Evolutionary conservation across 2,888 invertebrate species (phyloP).

Genomic region (Clistopyga incitator): DNA sequence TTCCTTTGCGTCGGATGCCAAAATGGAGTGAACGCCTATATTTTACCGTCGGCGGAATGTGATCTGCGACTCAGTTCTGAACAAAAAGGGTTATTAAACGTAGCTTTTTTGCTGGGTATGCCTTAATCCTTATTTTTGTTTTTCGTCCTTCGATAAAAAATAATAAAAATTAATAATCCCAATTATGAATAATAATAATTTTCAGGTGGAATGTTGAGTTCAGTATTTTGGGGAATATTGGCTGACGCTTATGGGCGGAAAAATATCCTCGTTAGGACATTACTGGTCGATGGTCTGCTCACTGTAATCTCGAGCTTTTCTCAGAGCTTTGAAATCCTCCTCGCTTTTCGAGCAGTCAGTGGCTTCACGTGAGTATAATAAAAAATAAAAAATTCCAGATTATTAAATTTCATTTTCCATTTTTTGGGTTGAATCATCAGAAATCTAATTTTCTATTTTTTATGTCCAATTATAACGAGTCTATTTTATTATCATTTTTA

Average conservation of each 20-base stretch:
- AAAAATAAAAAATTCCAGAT: no score
- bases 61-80: slow-evolving; percentile 88
- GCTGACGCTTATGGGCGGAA: slow-evolving; percentile 91
- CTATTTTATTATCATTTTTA: no score
- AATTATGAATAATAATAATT: slow-evolving; percentile 11
- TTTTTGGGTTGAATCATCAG: background rate
- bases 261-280: slow-evolving; percentile 85
- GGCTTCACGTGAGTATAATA: slow-evolving; percentile 85
- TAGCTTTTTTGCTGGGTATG: slow-evolving; percentile 90
- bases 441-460: background rate
- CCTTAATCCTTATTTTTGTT: slow-evolving; percentile 21
- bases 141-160: no score
- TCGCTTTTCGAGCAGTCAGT: slow-evolving; percentile 87
- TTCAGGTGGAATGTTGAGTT: slow-evolving; percentile 89
- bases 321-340: slow-evolving; percentile 86
- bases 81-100: slow-evolving; percentile 89
- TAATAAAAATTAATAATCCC: background rate
- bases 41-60: slow-evolving; percentile 90
- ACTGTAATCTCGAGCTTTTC: slow-evolving; percentile 87
- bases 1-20: slow-evolving; percentile 88
- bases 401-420: no score
- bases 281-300: slow-evolving; percentile 85
- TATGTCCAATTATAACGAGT: no score
- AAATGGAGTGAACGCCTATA: slow-evolving; percentile 89
- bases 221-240: slow-evolving; percentile 92